Evolutionary conservation across 2,888 invertebrate species (phyloP), one percentile per base, ranked within the genome.

Genomic region (Rhimphoctona megacephalus): DNA sequence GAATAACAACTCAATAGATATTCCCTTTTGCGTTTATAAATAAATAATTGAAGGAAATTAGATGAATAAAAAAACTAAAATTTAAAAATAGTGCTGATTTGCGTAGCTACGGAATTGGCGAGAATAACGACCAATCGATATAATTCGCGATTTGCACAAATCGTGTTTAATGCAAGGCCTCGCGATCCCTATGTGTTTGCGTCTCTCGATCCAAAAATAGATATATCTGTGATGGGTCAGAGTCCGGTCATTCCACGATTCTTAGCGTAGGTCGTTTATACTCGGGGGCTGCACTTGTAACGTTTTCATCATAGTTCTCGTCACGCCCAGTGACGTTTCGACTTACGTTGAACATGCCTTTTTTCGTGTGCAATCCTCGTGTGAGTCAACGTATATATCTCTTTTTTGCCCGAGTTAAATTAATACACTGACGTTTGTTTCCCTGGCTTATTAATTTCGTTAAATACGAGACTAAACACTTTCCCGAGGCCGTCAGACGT

Each of bases 221-320:
- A 86, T 78, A 64, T 66, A 73, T 67, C 49, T 49, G 54, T 36
- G 61, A 57, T 17, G 72, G 76, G 52, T 78, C 67, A 54, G 67
- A 79, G 67, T 78, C 46, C 82, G 83, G 46, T 74, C 73, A 69
- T 85, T 86, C 54, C 64, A 81, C 69, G 83, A 79, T 85, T 89
- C 83, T 89, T 89, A 88, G 81, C 88, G 88, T 89, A 89, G 89
- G 88, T 89, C 90, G 87, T 78, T 88, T 87, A 88, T 67, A 52
- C 88, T 86, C 85, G 81, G 72, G n/a, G n/a, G n/a, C n/a, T 49
- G 49, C 72, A 66, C 69, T 49, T 52, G 72, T 43, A 22, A 70
- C 46, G 43, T 80, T 73, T 73, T 74, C 57, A 77, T 54, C 73
- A 67, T 66, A n/a, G 49, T 57, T 54, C 36, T 82, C 87, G 87